Conservation (phyloP, 2,113 vertebrate genomes). For the Thymallus thymallus region DNA sequence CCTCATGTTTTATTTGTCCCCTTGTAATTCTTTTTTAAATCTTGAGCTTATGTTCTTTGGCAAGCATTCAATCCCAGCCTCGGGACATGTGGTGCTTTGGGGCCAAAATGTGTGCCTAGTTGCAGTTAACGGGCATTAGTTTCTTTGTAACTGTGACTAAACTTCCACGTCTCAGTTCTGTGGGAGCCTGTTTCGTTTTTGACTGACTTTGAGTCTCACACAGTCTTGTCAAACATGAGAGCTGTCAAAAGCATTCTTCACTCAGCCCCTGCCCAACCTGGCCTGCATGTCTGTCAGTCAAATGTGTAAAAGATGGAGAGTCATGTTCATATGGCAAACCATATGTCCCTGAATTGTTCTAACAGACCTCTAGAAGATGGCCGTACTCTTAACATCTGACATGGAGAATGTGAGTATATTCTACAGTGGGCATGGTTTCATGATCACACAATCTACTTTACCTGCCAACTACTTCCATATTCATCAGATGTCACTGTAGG, state of each 20-base stretch:
- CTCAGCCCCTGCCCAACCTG: conserved; percentile 29
- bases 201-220: conserved; percentile 68
- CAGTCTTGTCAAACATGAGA: conserved; percentile 64
- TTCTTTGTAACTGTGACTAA: conserved; percentile 74
- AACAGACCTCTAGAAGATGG: neutral
- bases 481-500: neutral
- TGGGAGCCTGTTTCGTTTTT: conserved; percentile 45
- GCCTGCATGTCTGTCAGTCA: conserved; percentile 33
- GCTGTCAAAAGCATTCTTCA: conserved; percentile 66
- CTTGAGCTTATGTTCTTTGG: conserved; percentile 73
- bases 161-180: conserved; percentile 56
- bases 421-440: no score
- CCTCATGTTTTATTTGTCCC: conserved; percentile 74
- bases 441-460: neutral
- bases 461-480: neutral
- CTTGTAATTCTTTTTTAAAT: conserved; percentile 73
- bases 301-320: neutral
- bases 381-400: neutral
- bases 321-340: neutral
- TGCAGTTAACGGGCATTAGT: conserved; percentile 73
- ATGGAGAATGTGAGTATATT: no score
- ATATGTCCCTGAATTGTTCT: neutral
- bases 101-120: conserved; percentile 55
- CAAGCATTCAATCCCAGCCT: conserved; percentile 69
- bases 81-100: conserved; percentile 64